Percentiles rank a stretch among this genome's conserved stretches.
Evolutionary conservation across 2,888 invertebrate species (phyloP).

Genomic region (Drosophila aldrichi): DNA sequence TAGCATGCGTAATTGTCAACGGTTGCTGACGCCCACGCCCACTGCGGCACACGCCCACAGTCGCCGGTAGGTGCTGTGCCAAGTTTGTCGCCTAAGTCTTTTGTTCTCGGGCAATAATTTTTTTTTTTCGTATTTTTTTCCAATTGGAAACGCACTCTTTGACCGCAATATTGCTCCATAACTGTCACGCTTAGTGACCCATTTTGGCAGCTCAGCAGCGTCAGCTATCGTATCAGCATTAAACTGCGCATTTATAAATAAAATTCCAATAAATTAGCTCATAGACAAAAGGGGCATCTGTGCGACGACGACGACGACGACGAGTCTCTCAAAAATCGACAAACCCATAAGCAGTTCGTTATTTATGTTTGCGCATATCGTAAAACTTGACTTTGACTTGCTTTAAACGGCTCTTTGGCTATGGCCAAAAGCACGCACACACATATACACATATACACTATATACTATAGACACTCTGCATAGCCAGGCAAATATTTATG

Average conservation of each 20-base stretch:
- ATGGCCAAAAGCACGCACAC: slow-evolving; percentile 34
- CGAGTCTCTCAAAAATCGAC: slow-evolving; percentile 21
- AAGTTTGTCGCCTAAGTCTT: slow-evolving; percentile 71
- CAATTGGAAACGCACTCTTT: slow-evolving; percentile 31
- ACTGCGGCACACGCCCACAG: slow-evolving; percentile 29
- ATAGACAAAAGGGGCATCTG: slow-evolving; percentile 34
- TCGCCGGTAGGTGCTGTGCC: slow-evolving; percentile 11
- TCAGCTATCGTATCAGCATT: slow-evolving; percentile 30
- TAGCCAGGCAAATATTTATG: slow-evolving; percentile 43
- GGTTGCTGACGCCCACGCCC: slow-evolving; percentile 31
- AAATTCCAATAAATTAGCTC: slow-evolving; percentile 66
- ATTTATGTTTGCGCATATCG: slow-evolving; percentile 64
- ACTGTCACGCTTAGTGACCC: slow-evolving; percentile 78
- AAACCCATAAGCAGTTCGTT: slow-evolving; percentile 66
- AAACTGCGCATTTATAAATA: slow-evolving; percentile 74
- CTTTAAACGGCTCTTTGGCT: slow-evolving; percentile 56
- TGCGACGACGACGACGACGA: slow-evolving; percentile 14
- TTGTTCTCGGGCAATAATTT: slow-evolving; percentile 47
- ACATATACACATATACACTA: slow-evolving; percentile 11
- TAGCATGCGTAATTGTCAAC: slow-evolving; percentile 75
- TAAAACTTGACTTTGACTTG: slow-evolving; percentile 77
- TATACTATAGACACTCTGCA: slow-evolving; percentile 24
- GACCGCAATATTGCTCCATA: slow-evolving; percentile 70
- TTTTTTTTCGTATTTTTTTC: background rate
- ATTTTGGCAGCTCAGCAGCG: slow-evolving; percentile 57